Evolutionary conservation across 2,113 vertebrate species (phyloP), one percentile per base, ranked within the genome.

Genomic region (Microcebus jonahi): DNA sequence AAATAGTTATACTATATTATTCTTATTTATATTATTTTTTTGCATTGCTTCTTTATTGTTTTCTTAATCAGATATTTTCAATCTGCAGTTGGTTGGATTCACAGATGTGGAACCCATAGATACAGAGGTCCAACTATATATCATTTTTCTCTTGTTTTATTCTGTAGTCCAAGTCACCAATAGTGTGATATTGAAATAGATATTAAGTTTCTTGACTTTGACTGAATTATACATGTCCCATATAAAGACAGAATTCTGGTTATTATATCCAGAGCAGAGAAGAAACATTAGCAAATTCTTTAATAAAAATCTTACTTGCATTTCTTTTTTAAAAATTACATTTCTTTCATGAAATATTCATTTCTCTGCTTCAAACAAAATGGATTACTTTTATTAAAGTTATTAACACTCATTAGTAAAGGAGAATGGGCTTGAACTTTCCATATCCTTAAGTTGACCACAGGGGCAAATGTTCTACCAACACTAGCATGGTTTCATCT

Each of bases 201-300:
- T 36, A 77, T 48, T 95, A 96, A 85, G 68, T 67, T 98, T 93
- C 88, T 70, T 96, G 90, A 90, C 89, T 98, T 97, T 95, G 48
- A 97, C 85, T 15, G 42, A 84, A 96, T 95, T 98, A 96, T 97
- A 96, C 97, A 96, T 45, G 81, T 89, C 85, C 73, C 57, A 67
- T 90, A 84, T 29, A 87, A 90, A 95, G 45, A 86, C 8, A 48
- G 29, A 79, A 89, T 34, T 85, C 36, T 77, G 79, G 48, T 73
- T 92, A 91, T 95, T 90, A 93, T 57, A 96, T 86, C 48, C 27
- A 73, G 55, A 91, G 27, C n/a, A 79, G 34, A 67, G 61, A 91
- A 97, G 39, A 96, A 65, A 91, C 14, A 83, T 73, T 95, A 90
- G 15, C 27, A 90, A 10, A 10, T 87, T 68, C 31, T 96, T 85